Evolutionary conservation across 2,113 vertebrate genomes (phyloP), one percentile per base, ranked within the genome.

Genomic region (Falcunculus frontatus): DNA sequence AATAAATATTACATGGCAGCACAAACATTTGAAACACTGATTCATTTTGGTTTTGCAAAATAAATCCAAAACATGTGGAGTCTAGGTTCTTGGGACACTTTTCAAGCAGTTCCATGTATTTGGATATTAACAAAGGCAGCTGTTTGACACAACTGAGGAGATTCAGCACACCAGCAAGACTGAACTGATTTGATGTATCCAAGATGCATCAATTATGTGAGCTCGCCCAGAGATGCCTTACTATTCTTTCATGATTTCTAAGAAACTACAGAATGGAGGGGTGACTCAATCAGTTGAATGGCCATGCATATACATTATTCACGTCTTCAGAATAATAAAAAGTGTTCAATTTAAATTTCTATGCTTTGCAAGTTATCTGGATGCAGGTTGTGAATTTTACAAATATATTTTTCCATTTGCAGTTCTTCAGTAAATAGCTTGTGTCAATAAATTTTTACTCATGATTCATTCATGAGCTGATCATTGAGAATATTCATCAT

Each of bases 401-500:
- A 65, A 84, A 80, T 33, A n/a, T 8, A 14, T 70, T 79, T 85
- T 92, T 42, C 33, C 39, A 41, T 92, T 92, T 90, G 30, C 20
- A 79, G 4, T 50, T 86, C n/a, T 84, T 89, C 60, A 60, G 50
- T 50, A 83, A 87, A 77, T 37, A 69, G 22, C 16, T 86, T 75
- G 5, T 74, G 56, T 92, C 72, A 92, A 86, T 59, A 77, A 44
- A 53, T 89, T 90, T 92, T 57, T 87, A 44, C 47, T 94, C 42
- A 68, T 44, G 23, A 56, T 70, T 87, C 1, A 15, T 67, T 85
- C 55, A 90, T 75, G 19, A 87, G n/a, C 8, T 47, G 60, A 75
- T 92, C 60, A 78, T 49, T 64, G 76, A 92, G n/a, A 94, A 88
- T 81, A 87, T 90, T 87, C 23, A 69, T 84, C 90, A 87, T 84